A percentile compares a stretch with the other conserved stretches of the same genome.
phyloP scores from a whole-genome alignment of 2,888 invertebrate genomes.

The Erpobdella octoculata region DNA sequence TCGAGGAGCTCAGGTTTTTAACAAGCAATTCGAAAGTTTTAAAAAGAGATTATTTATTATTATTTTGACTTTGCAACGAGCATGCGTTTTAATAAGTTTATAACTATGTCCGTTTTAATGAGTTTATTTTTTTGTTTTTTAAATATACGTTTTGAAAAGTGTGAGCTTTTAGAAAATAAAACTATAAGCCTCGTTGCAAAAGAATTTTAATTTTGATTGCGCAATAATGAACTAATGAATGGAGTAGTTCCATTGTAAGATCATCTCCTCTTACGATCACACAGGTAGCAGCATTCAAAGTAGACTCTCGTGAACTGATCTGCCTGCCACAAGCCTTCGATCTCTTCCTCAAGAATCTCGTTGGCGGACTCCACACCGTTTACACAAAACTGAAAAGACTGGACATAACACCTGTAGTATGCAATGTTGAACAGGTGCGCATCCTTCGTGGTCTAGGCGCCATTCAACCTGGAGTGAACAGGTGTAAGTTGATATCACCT shows the following conservation, averaged over 20 bases:
- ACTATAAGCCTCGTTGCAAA: too few species aligned
- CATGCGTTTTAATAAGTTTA: too few species aligned
- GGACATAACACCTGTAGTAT: constrained; percentile 95
- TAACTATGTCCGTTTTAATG: too few species aligned
- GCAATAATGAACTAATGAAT: too few species aligned
- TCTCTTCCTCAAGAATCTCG: constrained; percentile 93
- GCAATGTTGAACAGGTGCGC: constrained; percentile 98
- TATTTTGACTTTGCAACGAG: too few species aligned
- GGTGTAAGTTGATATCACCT: constrained; percentile 96
- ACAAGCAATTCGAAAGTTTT: too few species aligned
- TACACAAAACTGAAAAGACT: constrained; percentile 97
- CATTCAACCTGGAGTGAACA: constrained; percentile 98
- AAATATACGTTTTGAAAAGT: too few species aligned
- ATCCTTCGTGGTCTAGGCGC: constrained; percentile 94
- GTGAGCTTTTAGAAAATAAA: too few species aligned
- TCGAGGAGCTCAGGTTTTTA: constrained; percentile 71
- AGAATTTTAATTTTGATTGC: too few species aligned
- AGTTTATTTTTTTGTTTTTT: too few species aligned
- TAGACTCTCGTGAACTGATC: constrained; percentile 89
- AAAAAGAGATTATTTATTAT: too few species aligned
- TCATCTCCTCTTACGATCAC: not conserved
- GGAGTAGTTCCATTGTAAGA: too few species aligned
- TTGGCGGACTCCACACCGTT: constrained; percentile 96
- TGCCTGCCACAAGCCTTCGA: constrained; percentile 98
- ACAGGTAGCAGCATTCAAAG: constrained; percentile 79